phyloP scores from a whole-genome alignment of 2,797 vertebrate genomes.

The Echeneis naucrates region DNA sequence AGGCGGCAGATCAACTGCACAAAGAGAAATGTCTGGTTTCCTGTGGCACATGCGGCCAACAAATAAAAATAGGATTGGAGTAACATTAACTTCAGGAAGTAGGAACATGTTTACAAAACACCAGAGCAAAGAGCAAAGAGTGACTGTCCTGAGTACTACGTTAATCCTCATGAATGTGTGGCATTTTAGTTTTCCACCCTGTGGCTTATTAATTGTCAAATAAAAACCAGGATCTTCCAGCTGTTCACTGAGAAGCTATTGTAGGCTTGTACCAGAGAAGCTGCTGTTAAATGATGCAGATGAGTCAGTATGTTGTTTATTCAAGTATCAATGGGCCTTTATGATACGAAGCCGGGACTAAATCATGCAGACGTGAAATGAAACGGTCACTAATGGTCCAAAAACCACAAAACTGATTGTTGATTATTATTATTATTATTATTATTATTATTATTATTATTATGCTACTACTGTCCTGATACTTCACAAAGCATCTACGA shows the following conservation, averaged over 20 bases:
- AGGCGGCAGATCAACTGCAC: constrained; percentile 31
- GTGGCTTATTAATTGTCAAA: constrained; percentile 49
- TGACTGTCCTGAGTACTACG: constrained; percentile 1
- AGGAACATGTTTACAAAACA: constrained; percentile 10
- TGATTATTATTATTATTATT: neutral
- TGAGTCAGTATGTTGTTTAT: constrained; percentile 28
- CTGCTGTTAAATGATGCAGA: constrained; percentile 35
- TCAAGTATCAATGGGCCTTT: constrained; percentile 13
- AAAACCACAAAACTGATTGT: neutral
- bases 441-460: neutral
- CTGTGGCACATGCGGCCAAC: constrained; percentile 33
- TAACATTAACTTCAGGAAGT: constrained; percentile 24
- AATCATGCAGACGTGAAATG: neutral
- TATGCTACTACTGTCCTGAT: no score
- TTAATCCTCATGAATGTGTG: constrained; percentile 4
- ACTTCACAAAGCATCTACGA: no score
- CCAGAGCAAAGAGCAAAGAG: neutral
- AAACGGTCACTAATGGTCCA: neutral
- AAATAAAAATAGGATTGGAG: constrained; percentile 36
- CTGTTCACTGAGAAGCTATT: constrained; percentile 30
- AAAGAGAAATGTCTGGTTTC: constrained; percentile 46
- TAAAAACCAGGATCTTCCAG: constrained; percentile 26
- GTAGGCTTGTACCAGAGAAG: neutral
- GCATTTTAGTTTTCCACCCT: constrained; percentile 12
- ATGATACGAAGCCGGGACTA: neutral